These are phyloP conservation scores for Physella acuta DNA, from an alignment of 1,140 invertebrate species.

Conservation along the genomic window DNA sequence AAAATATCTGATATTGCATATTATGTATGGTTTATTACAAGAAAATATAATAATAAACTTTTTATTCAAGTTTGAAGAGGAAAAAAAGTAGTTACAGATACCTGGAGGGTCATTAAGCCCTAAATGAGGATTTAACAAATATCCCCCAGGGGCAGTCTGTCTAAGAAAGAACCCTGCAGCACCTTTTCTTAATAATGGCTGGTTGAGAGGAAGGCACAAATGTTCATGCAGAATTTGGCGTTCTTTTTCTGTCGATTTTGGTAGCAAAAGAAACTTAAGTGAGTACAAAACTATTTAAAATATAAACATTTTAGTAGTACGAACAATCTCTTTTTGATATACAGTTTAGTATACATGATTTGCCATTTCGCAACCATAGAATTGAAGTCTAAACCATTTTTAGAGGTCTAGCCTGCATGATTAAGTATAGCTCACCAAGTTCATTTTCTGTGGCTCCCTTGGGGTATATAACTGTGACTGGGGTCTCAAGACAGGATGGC, in stretches of 20 bases:
- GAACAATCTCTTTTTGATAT: slow-evolving; percentile 24
- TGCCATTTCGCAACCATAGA: neutral
- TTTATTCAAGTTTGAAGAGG: neutral
- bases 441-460: slow-evolving; percentile 61
- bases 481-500: slow-evolving; percentile 70
- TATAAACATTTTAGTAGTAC: neutral
- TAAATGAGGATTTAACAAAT: slow-evolving; percentile 76
- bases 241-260: slow-evolving; percentile 68
- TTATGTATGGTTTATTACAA: too few relatives aligned
- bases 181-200: slow-evolving; percentile 72
- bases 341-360: slow-evolving; percentile 25
- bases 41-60: neutral
- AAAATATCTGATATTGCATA: too few relatives aligned
- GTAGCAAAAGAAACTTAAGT: neutral
- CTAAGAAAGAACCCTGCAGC: slow-evolving; percentile 69
- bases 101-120: slow-evolving; percentile 63
- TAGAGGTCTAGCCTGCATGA: slow-evolving; percentile 39
- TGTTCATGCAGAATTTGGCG: slow-evolving; percentile 68
- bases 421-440: slow-evolving; percentile 63
- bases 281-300: neutral
- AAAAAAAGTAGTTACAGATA: slow-evolving; percentile 32
- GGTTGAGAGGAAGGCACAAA: slow-evolving; percentile 69
- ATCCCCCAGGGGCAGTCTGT: slow-evolving; percentile 58
- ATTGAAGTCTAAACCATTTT: slow-evolving; percentile 2
- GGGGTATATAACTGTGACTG: slow-evolving; percentile 74